Evolutionary conservation across 2,113 vertebrate species (phyloP), one percentile per base, ranked within the genome.

Genomic region (Clarias magur): DNA sequence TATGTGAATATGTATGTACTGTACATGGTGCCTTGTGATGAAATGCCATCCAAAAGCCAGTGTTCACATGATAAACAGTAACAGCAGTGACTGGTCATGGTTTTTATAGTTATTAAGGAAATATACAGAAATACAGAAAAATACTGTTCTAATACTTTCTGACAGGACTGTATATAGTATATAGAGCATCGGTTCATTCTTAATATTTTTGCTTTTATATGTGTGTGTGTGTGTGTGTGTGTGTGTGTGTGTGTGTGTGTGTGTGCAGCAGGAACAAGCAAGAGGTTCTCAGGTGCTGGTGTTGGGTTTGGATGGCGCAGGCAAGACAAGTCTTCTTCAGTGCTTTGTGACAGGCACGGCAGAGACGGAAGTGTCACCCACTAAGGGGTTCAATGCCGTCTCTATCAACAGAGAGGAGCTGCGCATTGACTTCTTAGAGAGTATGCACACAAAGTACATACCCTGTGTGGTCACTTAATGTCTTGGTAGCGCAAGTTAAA

Each of bases 271-370:
- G 96, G 87, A 92, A 3, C 90, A 81, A 53, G 88, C 89, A 0
- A 73, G 76, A 1, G 81, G 93, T 53, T 96, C 94, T 23, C 97
- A 97, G 93, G 95, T 99, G 17, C 93, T 99, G 88, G 96, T 99
- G 30, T 92, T 99, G 91, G 98, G 98, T 82, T 94, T 99, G 87
- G 96, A 98, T 3, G 97, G 98, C 70, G 95, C 98, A 0, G 98
- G 98, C n/a, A 99, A 99, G 91, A 97, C 96, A 3, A 98, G 97
- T 70, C 82, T 99, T 83, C 95, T 99, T 19, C 94, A 96, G 88
- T 95, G 94, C 25, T 90, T 98, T 57, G 93, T 96, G 30, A 95
- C 95, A 0, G 96, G 96, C 80, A 92, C 76, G 1, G 92, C 94
- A 85, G 96, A 96, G 86, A 94, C 91, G 88, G 95, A 96, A 0